Conservation (phyloP, 2,113 vertebrate genomes). For the Urocitellus parryii region DNA sequence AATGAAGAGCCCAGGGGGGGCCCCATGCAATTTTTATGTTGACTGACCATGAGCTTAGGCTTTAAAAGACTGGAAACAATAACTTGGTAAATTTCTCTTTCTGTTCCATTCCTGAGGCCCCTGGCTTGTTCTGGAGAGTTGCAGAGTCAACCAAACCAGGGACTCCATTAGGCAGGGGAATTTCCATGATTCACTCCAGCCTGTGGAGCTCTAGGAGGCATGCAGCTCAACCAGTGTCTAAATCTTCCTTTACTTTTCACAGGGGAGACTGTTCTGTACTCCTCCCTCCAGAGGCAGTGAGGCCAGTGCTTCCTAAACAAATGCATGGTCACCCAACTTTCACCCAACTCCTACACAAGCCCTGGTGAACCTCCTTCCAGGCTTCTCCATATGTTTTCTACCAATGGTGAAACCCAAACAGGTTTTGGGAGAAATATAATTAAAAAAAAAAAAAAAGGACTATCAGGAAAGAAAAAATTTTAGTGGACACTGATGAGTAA, state of each 20-base stretch:
- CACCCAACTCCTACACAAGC: neutral
- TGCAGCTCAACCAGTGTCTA: neutral
- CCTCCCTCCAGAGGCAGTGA: too few species aligned
- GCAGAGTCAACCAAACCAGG: neutral
- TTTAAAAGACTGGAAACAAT: constrained; percentile 62
- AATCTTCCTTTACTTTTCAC: neutral
- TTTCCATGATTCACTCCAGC: neutral
- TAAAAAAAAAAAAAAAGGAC: neutral
- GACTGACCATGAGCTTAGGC: neutral
- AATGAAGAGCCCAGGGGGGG: neutral
- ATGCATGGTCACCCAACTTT: neutral
- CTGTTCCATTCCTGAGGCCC: neutral
- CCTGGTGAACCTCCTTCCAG: neutral
- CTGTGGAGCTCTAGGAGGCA: neutral
- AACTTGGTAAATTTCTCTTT: constrained; percentile 40
- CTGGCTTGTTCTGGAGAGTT: neutral
- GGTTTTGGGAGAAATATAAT: neutral
- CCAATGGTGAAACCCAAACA: neutral
- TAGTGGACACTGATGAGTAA: neutral
- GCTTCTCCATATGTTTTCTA: neutral
- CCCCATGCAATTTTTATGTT: neutral
- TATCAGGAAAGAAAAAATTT: neutral
- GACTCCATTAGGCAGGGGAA: neutral
- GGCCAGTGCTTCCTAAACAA: rapidly evolving
- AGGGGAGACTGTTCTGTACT: too few species aligned